Evolutionary conservation across 2,113 vertebrate genomes (phyloP), one percentile per base, ranked within the genome.

Genomic region (Catharus bicknelli): DNA sequence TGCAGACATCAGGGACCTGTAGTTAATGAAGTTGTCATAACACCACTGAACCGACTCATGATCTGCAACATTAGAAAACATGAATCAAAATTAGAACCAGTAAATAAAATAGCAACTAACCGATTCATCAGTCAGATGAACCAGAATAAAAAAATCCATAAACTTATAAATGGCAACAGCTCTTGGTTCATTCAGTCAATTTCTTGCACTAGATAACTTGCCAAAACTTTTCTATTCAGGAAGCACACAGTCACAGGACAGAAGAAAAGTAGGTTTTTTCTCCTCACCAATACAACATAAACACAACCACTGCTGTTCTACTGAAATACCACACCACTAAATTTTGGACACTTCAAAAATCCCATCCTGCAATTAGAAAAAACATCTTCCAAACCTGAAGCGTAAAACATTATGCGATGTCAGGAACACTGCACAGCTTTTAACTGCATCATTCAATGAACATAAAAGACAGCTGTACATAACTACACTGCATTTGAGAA

Each of bases 21-120:
- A 99, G 98, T 99, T 99, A 97, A 99, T 99, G 97, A 99, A 99
- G 98, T 99, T 99, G 98, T 99, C 99, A 87, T 99, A 99, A 98
- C 99, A 99, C 99, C 99, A 99, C 97, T 99, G 99, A 98, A 99
- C 99, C 66, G 99, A 98, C 97, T 99, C 99, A 89, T 99, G 99
- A 98, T 99, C 99, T 99, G 97, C 59, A 96, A 97, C 88, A 77
- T 91, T 83, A 83, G 66, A 96, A 90, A 93, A 85, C 55, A 94
- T 96, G 94, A 96, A 97, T 95, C 94, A 97, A 95, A 97, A 96
- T 96, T 95, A 95, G 77, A 92, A 95, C 42, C 67, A 91, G 55
- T 66, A 95, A 92, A 95, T 82, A 92, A 94, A 97, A 88, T 8
- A 86, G 38, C 53, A 51, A 75, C 53, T 68, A 88, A 79, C 51